Percentiles rank a stretch among this genome's conserved stretches.
Evolutionary conservation across 2,888 invertebrate species (phyloP).

Genomic region (Sphaeridia pumilis): DNA sequence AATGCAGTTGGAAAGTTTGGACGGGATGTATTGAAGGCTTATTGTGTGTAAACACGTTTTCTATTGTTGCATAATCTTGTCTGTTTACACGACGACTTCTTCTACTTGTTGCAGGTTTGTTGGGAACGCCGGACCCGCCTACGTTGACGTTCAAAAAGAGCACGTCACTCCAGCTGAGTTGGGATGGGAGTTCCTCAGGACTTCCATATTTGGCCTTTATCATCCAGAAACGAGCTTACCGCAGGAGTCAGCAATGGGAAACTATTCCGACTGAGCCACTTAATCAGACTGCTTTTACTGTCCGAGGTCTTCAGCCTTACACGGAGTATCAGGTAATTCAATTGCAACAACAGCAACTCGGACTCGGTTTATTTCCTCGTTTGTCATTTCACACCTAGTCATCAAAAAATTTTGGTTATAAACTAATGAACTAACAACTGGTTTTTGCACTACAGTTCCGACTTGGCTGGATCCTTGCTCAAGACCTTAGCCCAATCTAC

Average conservation of each 20-base stretch:
- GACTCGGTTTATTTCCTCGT: not conserved
- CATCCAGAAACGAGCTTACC: constrained; percentile 28
- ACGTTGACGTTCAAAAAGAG: constrained; percentile 29
- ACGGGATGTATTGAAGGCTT: not conserved
- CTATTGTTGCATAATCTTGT: not conserved
- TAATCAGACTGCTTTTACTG: constrained; percentile 48
- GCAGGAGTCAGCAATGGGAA: constrained; percentile 27
- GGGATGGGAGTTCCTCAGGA: constrained; percentile 30
- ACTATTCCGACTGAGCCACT: constrained; percentile 26
- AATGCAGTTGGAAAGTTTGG: not conserved
- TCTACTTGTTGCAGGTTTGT: constrained; percentile 20
- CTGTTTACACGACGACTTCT: constrained; percentile 10
- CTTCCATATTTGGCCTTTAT: constrained; percentile 32
- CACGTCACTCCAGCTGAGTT: constrained; percentile 31
- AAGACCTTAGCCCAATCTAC: constrained; percentile 29
- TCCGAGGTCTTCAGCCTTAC: constrained; percentile 71
- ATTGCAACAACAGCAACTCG: not conserved
- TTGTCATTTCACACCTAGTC: not conserved
- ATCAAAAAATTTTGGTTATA: not conserved
- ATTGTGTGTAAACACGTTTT: not conserved
- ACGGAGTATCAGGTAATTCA: constrained; percentile 68
- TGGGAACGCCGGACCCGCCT: constrained; percentile 31
- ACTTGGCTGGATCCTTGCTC: constrained; percentile 31
- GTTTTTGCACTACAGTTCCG: constrained; percentile 24
- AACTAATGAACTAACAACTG: not conserved